Evolutionary conservation across 1,140 invertebrate genomes (phyloP), one percentile per base, ranked within the genome.

Genomic region (Danaus plexippus): DNA sequence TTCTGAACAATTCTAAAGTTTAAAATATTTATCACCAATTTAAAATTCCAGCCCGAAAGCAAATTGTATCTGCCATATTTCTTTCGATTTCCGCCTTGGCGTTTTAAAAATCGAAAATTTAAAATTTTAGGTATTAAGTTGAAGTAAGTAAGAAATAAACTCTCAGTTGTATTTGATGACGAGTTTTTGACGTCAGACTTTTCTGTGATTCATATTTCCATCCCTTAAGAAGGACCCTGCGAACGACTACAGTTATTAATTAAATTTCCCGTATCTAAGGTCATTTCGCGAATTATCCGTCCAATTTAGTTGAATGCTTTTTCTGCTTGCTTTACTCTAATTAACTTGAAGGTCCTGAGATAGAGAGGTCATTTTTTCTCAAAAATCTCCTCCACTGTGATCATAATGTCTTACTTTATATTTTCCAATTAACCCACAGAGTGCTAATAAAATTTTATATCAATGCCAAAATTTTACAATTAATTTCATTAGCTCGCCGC

Each of bases 291-390:
- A 67, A 78, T 71, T 65, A 73, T 52, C 54, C 63, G 57, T 60
- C 69, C 76, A 73, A 80, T 80, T 77, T 77, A 69, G 69, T 69
- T 65, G 57, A 77, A 75, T 71, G 74, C 71, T 79, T 79, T 76
- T 73, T 69, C 61, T 63, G 58, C 64, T 65, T 55, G 61, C 53
- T 67, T 60, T 54, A 58, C 64, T 60, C 67, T 78, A 80, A 82
- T 85, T 82, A 82, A 71, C 63, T 77, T 69, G 71, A 60, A 69
- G 70, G 78, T 79, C 67, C 69, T 52, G 69, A 67, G 67, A 77
- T 67, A 71, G 59, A 66, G 47, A 56, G 54, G 57, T 54, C 61
- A 63, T 53, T 59, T 57, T 62, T 60, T 47, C 48, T 50, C 44
- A 56, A 69, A 76, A 67, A 72, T 73, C 65, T 71, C 57, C 40